Conservation (phyloP, 2,888 invertebrate genomes). For the Odontothrips loti region DNA sequence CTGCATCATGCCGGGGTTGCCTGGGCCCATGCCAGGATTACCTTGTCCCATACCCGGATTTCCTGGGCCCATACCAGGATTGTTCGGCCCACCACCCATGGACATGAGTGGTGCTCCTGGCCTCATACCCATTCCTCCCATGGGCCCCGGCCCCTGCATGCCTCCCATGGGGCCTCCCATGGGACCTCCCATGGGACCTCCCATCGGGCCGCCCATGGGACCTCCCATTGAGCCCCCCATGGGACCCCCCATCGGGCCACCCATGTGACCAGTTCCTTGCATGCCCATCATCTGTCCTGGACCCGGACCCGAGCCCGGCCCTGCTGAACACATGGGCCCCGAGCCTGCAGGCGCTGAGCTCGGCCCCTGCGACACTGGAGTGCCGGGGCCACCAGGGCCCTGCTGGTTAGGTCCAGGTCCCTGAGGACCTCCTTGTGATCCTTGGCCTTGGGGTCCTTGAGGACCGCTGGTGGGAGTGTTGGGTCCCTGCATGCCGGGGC, state of each 20-base stretch:
- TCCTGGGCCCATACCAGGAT: conserved; percentile 47
- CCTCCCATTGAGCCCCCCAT: too few species aligned
- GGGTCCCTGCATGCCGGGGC: conserved; percentile 7
- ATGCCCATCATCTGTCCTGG: background rate
- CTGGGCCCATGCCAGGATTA: conserved; percentile 46
- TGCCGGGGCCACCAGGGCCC: background rate
- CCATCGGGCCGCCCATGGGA: too few species aligned
- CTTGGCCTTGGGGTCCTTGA: background rate
- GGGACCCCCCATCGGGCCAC: too few species aligned
- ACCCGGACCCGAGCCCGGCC: background rate
- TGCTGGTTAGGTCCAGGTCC: background rate
- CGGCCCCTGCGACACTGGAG: background rate
- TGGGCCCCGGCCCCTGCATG: background rate
- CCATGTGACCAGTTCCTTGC: too few species aligned
- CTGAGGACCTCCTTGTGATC: background rate
- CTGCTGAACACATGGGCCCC: background rate
- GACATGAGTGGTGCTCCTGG: conserved; percentile 38
- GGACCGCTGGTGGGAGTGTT: background rate
- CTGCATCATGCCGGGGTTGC: conserved; percentile 47
- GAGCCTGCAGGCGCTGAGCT: background rate
- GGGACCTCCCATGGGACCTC: too few species aligned
- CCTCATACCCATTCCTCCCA: conserved; percentile 43
- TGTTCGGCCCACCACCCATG: conserved; percentile 48
- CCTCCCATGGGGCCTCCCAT: too few species aligned
- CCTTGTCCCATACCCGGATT: conserved; percentile 49